Percentiles rank a stretch among this genome's conserved stretches.
Evolutionary conservation across 2,888 invertebrate genomes (phyloP).

Genomic region (Fragum whitleyi): DNA sequence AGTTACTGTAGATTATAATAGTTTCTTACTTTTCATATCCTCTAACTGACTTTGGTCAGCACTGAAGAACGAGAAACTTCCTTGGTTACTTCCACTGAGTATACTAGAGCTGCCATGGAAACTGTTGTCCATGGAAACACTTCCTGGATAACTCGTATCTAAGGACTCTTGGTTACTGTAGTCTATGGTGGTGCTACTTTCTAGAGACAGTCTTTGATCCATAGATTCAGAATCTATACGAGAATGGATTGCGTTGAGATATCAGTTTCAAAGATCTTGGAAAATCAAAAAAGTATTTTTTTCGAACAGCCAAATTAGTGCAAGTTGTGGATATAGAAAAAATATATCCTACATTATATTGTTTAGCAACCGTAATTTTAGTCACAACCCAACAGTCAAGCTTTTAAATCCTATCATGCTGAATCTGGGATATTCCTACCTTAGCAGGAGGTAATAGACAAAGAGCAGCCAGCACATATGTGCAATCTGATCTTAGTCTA

Average conservation of each 20-base stretch:
- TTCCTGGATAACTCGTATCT: conserved; percentile 60
- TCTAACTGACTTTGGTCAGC: conserved; percentile 4
- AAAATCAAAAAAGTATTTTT: not conserved
- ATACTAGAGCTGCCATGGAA: conserved; percentile 47
- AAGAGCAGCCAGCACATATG: too few relatives aligned
- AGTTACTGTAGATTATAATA: too few relatives aligned
- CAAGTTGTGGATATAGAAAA: too few relatives aligned
- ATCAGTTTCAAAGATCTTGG: conserved; percentile 1
- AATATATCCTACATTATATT: too few relatives aligned
- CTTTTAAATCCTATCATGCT: too few relatives aligned
- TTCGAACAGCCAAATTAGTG: too few relatives aligned
- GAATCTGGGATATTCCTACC: too few relatives aligned
- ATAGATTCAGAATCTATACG: conserved; percentile 55
- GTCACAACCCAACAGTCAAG: too few relatives aligned
- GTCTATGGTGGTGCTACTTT: conserved; percentile 43
- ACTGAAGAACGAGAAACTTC: conserved; percentile 43
- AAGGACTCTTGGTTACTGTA: conserved; percentile 56
- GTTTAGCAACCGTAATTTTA: too few relatives aligned
- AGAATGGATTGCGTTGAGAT: too few relatives aligned
- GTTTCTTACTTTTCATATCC: conserved; percentile 25
- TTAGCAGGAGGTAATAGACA: too few relatives aligned
- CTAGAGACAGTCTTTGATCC: conserved; percentile 40
- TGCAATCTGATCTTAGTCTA: too few relatives aligned
- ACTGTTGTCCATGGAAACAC: conserved; percentile 64
- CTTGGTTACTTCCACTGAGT: conserved; percentile 52